phyloP scores from a whole-genome alignment of 2,888 invertebrate species.

The Pedicia rivosa region DNA sequence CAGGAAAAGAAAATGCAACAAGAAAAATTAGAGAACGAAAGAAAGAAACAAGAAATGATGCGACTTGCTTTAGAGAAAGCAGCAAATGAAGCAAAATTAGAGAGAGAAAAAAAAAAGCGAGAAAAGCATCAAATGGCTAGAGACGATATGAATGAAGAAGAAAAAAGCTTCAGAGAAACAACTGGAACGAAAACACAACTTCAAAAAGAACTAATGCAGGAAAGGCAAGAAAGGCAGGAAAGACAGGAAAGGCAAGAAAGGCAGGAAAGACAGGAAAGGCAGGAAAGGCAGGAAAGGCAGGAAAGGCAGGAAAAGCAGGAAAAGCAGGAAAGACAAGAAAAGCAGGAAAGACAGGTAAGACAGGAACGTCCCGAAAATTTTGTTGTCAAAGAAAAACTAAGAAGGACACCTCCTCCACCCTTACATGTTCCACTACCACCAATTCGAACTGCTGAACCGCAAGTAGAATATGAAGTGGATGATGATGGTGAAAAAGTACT shows the following conservation, averaged over 20 bases:
- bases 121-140: slow-evolving; percentile 11
- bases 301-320: too few relatives aligned
- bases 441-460: not conserved
- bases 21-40: slow-evolving; percentile 55
- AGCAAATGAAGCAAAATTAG: slow-evolving; percentile 52
- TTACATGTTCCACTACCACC: not conserved
- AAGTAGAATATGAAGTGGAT: slow-evolving; percentile 7
- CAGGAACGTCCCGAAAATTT: too few relatives aligned
- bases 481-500: slow-evolving; percentile 24
- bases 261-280: too few relatives aligned
- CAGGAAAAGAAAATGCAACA: slow-evolving; percentile 48
- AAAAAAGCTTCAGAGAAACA: slow-evolving; percentile 6
- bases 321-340: too few relatives aligned
- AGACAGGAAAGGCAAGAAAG: too few relatives aligned
- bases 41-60: slow-evolving; percentile 56
- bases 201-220: too few relatives aligned
- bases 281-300: too few relatives aligned
- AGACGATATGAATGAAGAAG: not conserved
- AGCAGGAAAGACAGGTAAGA: too few relatives aligned
- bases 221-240: too few relatives aligned
- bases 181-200: too few relatives aligned
- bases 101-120: slow-evolving; percentile 38
- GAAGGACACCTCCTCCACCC: slow-evolving; percentile 5
- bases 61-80: slow-evolving; percentile 65
- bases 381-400: slow-evolving; percentile 15